Percentiles rank a stretch among this genome's conserved stretches.
phyloP scores from a whole-genome alignment of 2,797 vertebrate genomes.

The Alca torda region DNA sequence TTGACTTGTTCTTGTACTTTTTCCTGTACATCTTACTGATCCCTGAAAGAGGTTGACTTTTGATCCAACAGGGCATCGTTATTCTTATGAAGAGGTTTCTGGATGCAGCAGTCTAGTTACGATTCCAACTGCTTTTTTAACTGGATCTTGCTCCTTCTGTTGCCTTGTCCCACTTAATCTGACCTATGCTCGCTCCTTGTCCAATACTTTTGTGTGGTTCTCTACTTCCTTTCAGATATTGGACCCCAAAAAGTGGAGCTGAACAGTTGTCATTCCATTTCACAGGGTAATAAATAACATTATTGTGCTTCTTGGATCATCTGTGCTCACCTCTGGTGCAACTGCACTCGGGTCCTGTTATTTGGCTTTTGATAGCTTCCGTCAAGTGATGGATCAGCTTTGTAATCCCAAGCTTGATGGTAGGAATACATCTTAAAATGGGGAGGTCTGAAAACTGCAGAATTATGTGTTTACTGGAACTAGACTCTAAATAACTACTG shows the following conservation, averaged over 20 bases:
- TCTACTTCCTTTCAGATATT: background rate
- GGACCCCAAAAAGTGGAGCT: background rate
- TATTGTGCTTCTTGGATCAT: background rate
- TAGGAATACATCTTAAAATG: background rate
- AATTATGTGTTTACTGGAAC: background rate
- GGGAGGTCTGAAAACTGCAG: background rate
- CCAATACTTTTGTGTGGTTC: background rate
- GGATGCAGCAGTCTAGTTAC: background rate
- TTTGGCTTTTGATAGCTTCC: background rate
- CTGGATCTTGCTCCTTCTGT: background rate
- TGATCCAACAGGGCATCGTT: background rate
- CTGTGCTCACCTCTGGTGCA: background rate
- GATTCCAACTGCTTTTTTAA: background rate
- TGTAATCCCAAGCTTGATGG: background rate
- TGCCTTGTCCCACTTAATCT: background rate
- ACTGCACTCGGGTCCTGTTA: background rate
- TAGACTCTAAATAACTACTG: background rate
- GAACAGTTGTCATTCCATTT: background rate
- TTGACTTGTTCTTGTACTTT: background rate
- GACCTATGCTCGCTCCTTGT: background rate
- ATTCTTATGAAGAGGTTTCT: background rate
- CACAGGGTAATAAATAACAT: background rate
- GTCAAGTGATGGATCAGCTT: background rate
- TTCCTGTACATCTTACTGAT: background rate
- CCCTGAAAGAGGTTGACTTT: background rate